Evolutionary conservation across 2,888 invertebrate species (phyloP), one percentile per base, ranked within the genome.

Genomic region (Polia nebulosa): DNA sequence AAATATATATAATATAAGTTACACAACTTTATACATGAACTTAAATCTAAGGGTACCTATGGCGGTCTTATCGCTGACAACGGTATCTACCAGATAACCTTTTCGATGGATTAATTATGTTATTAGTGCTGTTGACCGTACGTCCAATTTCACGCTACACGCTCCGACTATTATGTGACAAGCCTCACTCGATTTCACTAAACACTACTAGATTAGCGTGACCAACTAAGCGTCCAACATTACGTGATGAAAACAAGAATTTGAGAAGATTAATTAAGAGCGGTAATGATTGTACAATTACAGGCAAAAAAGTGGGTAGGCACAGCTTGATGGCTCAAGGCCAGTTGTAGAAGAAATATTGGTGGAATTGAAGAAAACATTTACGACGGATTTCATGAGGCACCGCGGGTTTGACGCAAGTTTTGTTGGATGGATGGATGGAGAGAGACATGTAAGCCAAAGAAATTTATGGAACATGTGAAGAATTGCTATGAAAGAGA

Each of bases 131-230:
- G 53, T 29, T 0, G 53, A 65, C 66, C 8, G 29, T 72, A 74
- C 74, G n/a, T 22, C n/a, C 78, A 84, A 82, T 82, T 80, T 78
- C 69, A 80, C 78, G 66, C 61, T 81, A 78, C 79, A 84, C 77
- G 87, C 76, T 78, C 60, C 78, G 72, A 77, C 73, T 78, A 41
- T 49, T 55, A 60, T 69, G 82, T 71, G 83, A 84, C 81, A 79
- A 67, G 64, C 64, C 73, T 72, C 66, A 49, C 56, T 78, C 60
- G 83, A 80, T 87, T 85, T 85, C 85, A 82, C 88, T 83, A 72
- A 68, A 81, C 63, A 77, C 76, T 69, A 72, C 71, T 68, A 75
- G 72, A 84, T 85, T 76, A 52, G 76, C 79, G 80, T 87, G 82
- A 84, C 79, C 60, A 63, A 72, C 67, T 80, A 73, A 82, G 82